Conservation (phyloP, 2,797 vertebrate species). For the Myotis findleyi region DNA sequence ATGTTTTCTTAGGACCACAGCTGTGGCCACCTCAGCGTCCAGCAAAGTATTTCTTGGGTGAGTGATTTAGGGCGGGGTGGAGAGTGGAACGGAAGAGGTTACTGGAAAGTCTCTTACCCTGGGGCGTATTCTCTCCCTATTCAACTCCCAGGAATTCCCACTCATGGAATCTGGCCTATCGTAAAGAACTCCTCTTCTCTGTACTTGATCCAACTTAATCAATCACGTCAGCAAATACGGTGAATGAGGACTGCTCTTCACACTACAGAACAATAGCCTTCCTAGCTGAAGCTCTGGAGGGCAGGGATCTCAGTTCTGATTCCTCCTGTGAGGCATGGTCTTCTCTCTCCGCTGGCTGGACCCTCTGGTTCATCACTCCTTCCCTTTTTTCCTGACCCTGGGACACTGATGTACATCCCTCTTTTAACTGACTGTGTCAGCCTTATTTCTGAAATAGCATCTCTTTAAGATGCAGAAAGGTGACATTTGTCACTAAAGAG, state of each 20-base stretch:
- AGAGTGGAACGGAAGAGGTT: conserved; percentile 71
- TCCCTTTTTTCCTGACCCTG: background rate
- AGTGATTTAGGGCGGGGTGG: conserved; percentile 73
- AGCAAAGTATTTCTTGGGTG: conserved; percentile 72
- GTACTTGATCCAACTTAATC: conserved; percentile 71
- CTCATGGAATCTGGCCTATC: conserved; percentile 80
- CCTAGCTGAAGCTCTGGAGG: background rate
- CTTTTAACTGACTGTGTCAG: background rate
- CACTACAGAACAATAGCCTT: conserved; percentile 15
- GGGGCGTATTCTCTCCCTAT: conserved; percentile 63
- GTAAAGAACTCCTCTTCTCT: conserved; percentile 66
- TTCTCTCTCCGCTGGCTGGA: background rate
- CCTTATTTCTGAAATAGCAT: conserved; percentile 25
- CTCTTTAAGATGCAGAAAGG: background rate
- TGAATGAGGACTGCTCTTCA: background rate
- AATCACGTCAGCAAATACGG: conserved; percentile 54
- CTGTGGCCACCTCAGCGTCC: conserved; percentile 63
- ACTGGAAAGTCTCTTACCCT: conserved; percentile 74
- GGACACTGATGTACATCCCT: background rate
- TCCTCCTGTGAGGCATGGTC: background rate
- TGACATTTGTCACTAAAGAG: background rate
- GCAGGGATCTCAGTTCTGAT: background rate
- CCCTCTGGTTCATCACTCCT: background rate
- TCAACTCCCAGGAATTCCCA: conserved; percentile 68
- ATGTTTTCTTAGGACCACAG: conserved; percentile 61